These are phyloP conservation scores for Stenchaetothrips biformis DNA, from an alignment of 2,888 invertebrate genomes.

Conservation along the genomic window DNA sequence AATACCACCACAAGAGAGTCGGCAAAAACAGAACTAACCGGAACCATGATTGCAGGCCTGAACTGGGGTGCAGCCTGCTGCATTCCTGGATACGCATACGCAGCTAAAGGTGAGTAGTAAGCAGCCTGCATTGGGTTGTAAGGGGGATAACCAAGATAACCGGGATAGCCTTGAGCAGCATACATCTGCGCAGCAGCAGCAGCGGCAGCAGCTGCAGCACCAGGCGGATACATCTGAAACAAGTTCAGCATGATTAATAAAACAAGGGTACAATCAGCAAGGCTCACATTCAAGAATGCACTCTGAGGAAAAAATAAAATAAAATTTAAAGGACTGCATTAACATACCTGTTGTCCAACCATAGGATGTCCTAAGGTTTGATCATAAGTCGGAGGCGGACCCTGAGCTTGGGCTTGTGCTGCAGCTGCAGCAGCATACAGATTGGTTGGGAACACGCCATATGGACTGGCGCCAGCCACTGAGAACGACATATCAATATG, in stretches of 20 bases:
- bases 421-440: conserved; percentile 50
- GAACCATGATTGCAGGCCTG: conserved; percentile 73
- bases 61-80: conserved; percentile 55
- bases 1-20: conserved; percentile 22
- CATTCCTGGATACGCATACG: conserved; percentile 52
- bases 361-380: conserved; percentile 55
- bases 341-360: conserved; percentile 49
- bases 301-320: not conserved
- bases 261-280: not conserved
- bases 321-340: conserved; percentile 2
- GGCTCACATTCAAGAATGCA: conserved; percentile 12
- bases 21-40: conserved; percentile 52
- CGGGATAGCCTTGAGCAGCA: conserved; percentile 63
- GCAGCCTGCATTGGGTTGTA: conserved; percentile 60
- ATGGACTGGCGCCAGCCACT: conserved; percentile 59
- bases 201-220: conserved; percentile 48
- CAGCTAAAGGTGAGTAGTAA: conserved; percentile 63
- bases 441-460: conserved; percentile 55
- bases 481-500: conserved; percentile 27
- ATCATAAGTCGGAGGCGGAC: conserved; percentile 64
- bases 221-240: conserved; percentile 65
- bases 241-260: conserved; percentile 29
- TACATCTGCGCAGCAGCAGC: conserved; percentile 50
- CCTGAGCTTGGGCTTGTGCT: conserved; percentile 49
- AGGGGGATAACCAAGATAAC: conserved; percentile 68